Percentiles rank a stretch among this genome's conserved stretches.
phyloP scores from a whole-genome alignment of 2,797 vertebrate genomes.

The Megaceryle alcyon region DNA sequence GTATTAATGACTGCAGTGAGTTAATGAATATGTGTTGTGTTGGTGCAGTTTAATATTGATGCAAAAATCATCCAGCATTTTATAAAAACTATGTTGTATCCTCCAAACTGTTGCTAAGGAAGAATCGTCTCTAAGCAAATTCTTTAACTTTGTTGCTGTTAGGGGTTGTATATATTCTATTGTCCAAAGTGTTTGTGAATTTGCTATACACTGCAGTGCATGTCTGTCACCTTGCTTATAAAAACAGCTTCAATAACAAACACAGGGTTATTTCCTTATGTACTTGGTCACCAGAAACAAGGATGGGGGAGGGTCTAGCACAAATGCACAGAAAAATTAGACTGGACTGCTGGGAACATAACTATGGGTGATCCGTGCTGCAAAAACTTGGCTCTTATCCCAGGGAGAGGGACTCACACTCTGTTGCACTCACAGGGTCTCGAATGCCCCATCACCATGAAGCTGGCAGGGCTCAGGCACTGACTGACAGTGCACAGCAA shows the following conservation, averaged over 20 bases:
- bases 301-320: neutral
- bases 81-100: neutral
- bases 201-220: neutral
- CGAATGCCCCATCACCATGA: fast-evolving
- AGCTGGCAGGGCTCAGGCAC: neutral
- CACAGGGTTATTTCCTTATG: neutral
- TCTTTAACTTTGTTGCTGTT: neutral
- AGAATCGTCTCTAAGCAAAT: neutral
- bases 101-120: neutral
- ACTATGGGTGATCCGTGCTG: neutral
- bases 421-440: neutral
- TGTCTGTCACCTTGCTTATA: neutral
- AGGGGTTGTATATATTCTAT: neutral
- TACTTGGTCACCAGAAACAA: neutral
- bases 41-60: neutral
- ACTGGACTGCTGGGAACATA: neutral
- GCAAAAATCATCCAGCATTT: neutral
- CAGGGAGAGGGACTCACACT: neutral
- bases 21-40: neutral
- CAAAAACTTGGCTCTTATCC: neutral
- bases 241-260: neutral
- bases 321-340: neutral
- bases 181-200: neutral
- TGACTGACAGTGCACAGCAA: fast-evolving
- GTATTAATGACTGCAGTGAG: neutral